Base-by-base conservation (phyloP, 2,888 invertebrate genomes). In the Byasa hedistus region DNA sequence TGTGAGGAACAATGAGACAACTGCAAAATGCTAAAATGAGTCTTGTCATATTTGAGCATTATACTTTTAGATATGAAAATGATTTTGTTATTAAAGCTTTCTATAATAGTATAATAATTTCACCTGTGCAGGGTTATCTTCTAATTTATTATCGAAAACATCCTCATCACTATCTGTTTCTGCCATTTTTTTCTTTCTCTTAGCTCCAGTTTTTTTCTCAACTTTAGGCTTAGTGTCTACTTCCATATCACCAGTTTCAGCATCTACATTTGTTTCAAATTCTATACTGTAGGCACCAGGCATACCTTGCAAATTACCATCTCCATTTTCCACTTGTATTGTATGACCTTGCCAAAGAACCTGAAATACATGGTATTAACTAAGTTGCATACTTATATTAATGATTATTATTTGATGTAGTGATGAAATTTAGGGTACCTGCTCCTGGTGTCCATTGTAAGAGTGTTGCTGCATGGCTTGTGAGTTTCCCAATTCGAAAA, bases 281-380 rank as follows among this genome's bases (percentile, higher is more conserved):
- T 84, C 84, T 72, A 91, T 85, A 69, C 83, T 87, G 72, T 89
- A 91, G 23, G 86, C 76, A 15, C 82, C 82, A 12, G 81, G 81
- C 73, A 91, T 75, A 5, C 76, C 79, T 73, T 89, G 88, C 68
- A 91, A 79, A 70, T 81, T 89, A 12, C 81, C 85, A 63, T 87
- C 83, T 39, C 90, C 89, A 81, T 92, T 92, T 72, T 93, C 93
- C 17, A 94, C 93, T 84, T 93, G 93, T 69, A 94, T 93, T n/a
- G 94, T 92, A 75, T 94, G 93, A 22, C 94, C 93, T 86, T 94
- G 94, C 94, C 94, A 94, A 73, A 94, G 90, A 58, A 94, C 94
- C 94, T 94, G 83, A 64, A 91, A 89, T 1, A 39, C 22, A 22
- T n/a, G 32, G 56, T 32, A 21, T 57, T 48, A 51, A 5, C 22